phyloP scores from a whole-genome alignment of 2,797 vertebrate species.

The Miichthys miiuy region DNA sequence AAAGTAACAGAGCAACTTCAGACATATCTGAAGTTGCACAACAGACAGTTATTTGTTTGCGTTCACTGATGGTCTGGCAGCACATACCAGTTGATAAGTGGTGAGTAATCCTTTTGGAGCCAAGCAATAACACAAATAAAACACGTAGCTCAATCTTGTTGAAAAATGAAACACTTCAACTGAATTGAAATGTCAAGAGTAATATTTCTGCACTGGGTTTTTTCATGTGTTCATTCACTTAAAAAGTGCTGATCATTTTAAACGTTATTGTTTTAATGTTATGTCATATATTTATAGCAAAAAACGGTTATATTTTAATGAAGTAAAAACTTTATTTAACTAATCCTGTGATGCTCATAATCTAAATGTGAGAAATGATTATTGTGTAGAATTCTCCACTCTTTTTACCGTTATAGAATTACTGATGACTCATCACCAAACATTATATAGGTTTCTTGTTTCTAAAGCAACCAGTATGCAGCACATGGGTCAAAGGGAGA shows the following conservation, averaged over 20 bases:
- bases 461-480: constrained; percentile 1
- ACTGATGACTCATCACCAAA: constrained; percentile 19
- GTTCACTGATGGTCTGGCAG: constrained; percentile 6
- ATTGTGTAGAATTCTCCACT: neutral
- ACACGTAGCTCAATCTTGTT: neutral
- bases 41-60: constrained; percentile 4
- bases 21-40: too few species aligned
- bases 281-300: neutral
- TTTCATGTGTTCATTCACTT: neutral
- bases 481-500: neutral
- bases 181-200: neutral
- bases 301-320: neutral
- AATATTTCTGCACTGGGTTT: neutral
- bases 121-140: constrained; percentile 23
- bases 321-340: neutral
- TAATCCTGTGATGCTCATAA: neutral
- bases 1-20: neutral
- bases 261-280: neutral
- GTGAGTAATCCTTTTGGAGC: neutral
- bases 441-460: neutral
- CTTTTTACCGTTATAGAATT: neutral
- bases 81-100: constrained; percentile 6
- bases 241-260: neutral
- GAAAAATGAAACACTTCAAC: neutral
- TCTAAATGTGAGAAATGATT: neutral